A percentile compares a stretch with the other conserved stretches of the same genome.
These are phyloP conservation scores for Pangasianodon hypophthalmus DNA, from an alignment of 2,113 vertebrate genomes.

Conservation along the genomic window DNA sequence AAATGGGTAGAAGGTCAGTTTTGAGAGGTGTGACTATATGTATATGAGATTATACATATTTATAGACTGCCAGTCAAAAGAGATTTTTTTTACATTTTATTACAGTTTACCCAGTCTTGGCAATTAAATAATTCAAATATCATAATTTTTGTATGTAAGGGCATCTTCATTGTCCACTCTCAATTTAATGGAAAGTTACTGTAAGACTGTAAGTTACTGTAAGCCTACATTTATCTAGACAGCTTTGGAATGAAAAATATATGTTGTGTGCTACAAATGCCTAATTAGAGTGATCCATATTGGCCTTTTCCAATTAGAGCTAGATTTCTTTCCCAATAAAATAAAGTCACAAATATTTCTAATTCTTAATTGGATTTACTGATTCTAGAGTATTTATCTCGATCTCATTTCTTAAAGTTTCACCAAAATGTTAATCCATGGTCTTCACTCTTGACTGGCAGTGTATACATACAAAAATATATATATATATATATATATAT, in stretches of 20 bases:
- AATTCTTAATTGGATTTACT: background rate
- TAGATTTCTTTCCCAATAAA: background rate
- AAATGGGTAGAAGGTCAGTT: background rate
- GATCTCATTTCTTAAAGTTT: background rate
- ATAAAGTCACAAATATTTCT: background rate
- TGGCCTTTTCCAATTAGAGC: background rate
- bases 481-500: too few species aligned
- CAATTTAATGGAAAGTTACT: background rate
- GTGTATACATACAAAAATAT: background rate
- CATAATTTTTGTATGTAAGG: too few species aligned
- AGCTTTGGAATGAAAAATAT: too few species aligned
- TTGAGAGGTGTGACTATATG: background rate
- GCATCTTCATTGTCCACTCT: background rate
- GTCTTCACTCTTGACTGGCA: background rate
- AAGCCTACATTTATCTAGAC: too few species aligned
- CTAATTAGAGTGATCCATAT: background rate
- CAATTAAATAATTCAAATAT: background rate
- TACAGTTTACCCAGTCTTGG: background rate
- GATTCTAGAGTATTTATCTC: background rate
- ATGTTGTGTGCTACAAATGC: background rate
- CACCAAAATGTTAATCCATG: background rate
- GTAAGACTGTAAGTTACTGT: background rate
- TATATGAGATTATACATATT: background rate
- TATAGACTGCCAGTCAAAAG: background rate
- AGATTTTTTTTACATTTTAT: background rate